phyloP scores from a whole-genome alignment of 1,140 invertebrate genomes.

The Rhopalosiphum padi region DNA sequence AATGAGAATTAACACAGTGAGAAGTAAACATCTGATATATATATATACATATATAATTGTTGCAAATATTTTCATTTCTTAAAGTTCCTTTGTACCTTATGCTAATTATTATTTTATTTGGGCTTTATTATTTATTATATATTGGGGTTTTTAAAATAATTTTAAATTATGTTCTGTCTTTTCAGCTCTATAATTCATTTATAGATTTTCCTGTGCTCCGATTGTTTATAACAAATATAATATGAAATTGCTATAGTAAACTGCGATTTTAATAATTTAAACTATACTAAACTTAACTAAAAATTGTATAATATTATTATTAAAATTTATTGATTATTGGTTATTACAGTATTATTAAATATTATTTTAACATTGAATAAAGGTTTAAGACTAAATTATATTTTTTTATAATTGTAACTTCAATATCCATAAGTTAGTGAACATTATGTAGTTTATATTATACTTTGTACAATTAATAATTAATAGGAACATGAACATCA shows the following conservation, averaged over 20 bases:
- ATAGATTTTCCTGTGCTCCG: not conserved
- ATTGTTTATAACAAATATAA: not conserved
- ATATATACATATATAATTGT: not conserved
- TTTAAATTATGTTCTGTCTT: not conserved
- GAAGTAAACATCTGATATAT: not conserved
- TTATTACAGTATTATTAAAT: no score
- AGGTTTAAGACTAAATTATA: no score
- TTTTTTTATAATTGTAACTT: no score
- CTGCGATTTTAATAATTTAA: no score
- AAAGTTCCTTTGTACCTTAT: not conserved
- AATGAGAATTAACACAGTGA: not conserved
- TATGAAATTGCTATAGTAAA: not conserved
- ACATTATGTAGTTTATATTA: no score
- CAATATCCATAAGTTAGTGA: no score
- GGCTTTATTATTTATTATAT: not conserved
- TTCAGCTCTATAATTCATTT: not conserved
- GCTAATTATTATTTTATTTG: not conserved
- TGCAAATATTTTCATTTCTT: not conserved
- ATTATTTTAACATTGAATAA: no score
- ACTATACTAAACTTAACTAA: no score
- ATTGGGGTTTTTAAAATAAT: not conserved
- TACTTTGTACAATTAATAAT: no score
- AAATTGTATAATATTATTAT: not conserved
- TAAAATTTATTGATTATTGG: no score
- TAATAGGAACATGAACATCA: no score